Percentiles rank a stretch among this genome's conserved stretches.
Evolutionary conservation across 2,797 vertebrate species (phyloP).

Genomic region (Pteronotus mesoamericanus): DNA sequence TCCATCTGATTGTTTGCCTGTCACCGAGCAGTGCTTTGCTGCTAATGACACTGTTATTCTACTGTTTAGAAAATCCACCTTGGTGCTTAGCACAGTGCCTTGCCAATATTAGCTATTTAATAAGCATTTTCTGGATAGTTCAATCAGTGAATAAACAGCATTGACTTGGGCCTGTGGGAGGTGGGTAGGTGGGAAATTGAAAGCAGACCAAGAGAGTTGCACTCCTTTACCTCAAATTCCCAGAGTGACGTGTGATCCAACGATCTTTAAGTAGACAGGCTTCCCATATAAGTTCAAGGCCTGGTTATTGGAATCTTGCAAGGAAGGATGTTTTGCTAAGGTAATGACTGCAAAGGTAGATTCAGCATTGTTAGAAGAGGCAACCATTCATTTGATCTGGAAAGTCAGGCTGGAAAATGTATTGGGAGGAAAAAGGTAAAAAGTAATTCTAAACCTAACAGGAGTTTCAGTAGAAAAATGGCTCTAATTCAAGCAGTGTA

Average conservation of each 20-base stretch:
- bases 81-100: neutral
- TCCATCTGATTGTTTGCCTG: neutral
- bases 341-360: neutral
- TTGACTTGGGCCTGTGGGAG: neutral
- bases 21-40: neutral
- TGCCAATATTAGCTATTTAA: neutral
- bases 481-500: conserved; percentile 21
- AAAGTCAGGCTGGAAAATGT: conserved; percentile 65
- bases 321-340: neutral
- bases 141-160: neutral
- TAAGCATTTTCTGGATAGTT: neutral
- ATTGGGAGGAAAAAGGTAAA: conserved; percentile 27
- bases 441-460: conserved; percentile 59
- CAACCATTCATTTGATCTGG: conserved; percentile 42
- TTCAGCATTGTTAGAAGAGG: conserved; percentile 9
- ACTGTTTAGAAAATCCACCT: neutral
- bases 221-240: neutral
- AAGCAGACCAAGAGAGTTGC: neutral
- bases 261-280: neutral
- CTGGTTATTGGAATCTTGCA: neutral
- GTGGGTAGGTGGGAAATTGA: neutral
- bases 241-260: neutral
- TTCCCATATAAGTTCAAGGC: neutral
- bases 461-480: conserved; percentile 65
- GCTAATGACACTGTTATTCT: neutral